These are phyloP conservation scores for Drosophila diplacantha DNA, from an alignment of 2,888 invertebrate genomes.

Conservation along the genomic window DNA sequence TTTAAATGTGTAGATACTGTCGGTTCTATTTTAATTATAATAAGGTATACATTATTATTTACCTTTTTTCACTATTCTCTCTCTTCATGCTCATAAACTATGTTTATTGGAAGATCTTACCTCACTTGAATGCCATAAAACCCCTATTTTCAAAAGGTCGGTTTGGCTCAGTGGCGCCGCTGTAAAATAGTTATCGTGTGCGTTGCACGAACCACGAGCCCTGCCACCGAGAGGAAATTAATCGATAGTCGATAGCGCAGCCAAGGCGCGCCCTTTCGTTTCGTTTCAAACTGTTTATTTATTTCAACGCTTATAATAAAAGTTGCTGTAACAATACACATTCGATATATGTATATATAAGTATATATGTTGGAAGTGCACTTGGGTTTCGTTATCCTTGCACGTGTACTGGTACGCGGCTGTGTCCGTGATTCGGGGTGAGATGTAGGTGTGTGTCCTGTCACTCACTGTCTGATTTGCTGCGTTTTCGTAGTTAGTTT, in stretches of 20 bases:
- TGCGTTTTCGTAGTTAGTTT: constrained; percentile 17
- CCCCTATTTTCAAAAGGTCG: constrained; percentile 20
- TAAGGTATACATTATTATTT: background rate
- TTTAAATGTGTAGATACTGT: background rate
- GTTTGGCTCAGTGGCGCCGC: constrained; percentile 8
- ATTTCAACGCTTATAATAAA: constrained; percentile 71
- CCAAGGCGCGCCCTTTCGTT: background rate
- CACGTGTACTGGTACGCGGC: constrained; percentile 28
- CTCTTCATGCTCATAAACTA: background rate
- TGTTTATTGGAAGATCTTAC: background rate
- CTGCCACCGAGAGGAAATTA: background rate
- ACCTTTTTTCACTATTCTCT: background rate
- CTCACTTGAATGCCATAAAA: background rate
- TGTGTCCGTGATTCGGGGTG: constrained; percentile 37
- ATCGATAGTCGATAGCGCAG: background rate
- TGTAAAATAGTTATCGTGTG: background rate
- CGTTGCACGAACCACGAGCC: background rate
- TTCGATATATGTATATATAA: constrained; percentile 54
- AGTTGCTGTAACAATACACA: constrained; percentile 65
- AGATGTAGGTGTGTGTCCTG: constrained; percentile 29
- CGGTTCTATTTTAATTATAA: background rate
- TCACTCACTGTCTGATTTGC: constrained; percentile 38
- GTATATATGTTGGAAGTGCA: constrained; percentile 61
- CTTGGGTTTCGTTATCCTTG: constrained; percentile 53
- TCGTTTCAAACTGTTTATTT: constrained; percentile 70